Evolutionary conservation across 2,797 vertebrate genomes (phyloP).

Genomic region (Sparus aurata): DNA sequence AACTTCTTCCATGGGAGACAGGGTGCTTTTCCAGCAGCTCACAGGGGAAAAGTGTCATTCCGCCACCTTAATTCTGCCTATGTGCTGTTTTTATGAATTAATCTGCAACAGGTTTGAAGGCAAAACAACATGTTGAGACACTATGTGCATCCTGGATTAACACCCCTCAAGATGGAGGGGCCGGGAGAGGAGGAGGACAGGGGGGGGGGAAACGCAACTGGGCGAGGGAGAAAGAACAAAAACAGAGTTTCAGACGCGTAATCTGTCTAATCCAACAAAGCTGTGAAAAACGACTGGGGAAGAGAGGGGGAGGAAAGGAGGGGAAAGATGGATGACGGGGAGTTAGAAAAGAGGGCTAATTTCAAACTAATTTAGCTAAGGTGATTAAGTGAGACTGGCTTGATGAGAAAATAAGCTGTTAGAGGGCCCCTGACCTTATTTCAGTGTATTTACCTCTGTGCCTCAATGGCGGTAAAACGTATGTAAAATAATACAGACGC

Average conservation of each 20-base stretch:
- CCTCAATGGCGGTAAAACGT: not conserved
- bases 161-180: not conserved
- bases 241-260: slow-evolving; percentile 81
- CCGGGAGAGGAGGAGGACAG: no score
- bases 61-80: not conserved
- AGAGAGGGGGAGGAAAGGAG: slow-evolving; percentile 52
- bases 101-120: not conserved
- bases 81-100: not conserved
- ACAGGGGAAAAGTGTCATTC: not conserved
- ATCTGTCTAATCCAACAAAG: slow-evolving; percentile 84
- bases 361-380: slow-evolving; percentile 81
- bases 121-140: slow-evolving; percentile 41
- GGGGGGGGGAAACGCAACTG: slow-evolving; percentile 1
- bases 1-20: not conserved
- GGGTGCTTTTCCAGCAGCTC: not conserved
- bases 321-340: slow-evolving; percentile 46
- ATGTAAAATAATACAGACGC: not conserved
- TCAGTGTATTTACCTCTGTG: slow-evolving; percentile 50
- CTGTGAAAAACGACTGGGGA: slow-evolving; percentile 76
- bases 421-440: slow-evolving; percentile 61
- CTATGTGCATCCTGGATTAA: slow-evolving; percentile 43
- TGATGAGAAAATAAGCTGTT: slow-evolving; percentile 74
- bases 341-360: slow-evolving; percentile 73
- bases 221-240: slow-evolving; percentile 59
- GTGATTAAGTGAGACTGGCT: slow-evolving; percentile 81